Evolutionary conservation across 2,888 invertebrate species (phyloP), one percentile per base, ranked within the genome.

Genomic region (Leptopterna dolabrata): DNA sequence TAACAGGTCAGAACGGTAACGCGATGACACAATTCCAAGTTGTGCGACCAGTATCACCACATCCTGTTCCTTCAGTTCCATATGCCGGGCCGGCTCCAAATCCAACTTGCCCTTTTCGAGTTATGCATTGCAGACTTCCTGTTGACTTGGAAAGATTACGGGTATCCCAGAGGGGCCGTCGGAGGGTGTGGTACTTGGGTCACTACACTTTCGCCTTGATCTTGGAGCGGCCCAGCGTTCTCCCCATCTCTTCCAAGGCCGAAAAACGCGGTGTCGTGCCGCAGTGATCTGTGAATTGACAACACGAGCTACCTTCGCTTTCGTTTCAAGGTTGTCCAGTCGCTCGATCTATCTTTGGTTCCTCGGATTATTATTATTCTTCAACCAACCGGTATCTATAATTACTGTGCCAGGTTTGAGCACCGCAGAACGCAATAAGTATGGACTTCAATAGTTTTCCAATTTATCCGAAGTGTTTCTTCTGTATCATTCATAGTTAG

Each of bases 121-220:
- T 63, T 63, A 24, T 24, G 63, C 1, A 24, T 7, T 13, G 13
- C 41, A 24, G 24, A 30, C 81, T 81, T 81, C 81, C 81, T 81
- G 81, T 51, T 81, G 27, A 14, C n/a, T 41, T n/a, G 43, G 78
- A 16, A 6, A 4, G 1, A 27, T 70, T 70, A 16, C 27, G 24
- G 70, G 47, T 7, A 16, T 47, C 76, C 36, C 76, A 7, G 13
- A 30, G 36, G 76, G 30, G 13, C 45, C 14, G 78, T 78, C 13
- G 16, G 36, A 16, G 36, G 81, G 63, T 51, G 55, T 30, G 70
- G 83, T 70, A 11, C 63, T 63, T 70, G 83, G 83, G 83, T 83
- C 83, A 83, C 83, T 83, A 83, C 83, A 83, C 83, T 83, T 83
- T 83, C 83, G 70, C 83, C 83, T 83, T 83, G 83, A 83, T 83